Base-by-base conservation (phyloP, 2,888 invertebrate genomes). In the Philopedon plagiatum region DNA sequence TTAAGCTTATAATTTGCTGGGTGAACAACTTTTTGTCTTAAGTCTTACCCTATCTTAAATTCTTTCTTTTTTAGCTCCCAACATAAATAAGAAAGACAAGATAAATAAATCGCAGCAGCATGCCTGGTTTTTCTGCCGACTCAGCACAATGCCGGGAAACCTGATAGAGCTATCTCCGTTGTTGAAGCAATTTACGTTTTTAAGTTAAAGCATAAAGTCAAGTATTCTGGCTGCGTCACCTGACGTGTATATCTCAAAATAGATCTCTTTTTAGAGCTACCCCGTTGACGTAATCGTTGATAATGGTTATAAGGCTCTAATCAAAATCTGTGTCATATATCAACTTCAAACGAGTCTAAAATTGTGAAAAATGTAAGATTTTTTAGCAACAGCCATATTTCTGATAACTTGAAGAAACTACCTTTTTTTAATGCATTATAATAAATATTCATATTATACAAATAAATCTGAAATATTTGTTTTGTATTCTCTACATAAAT, bases 81-180 rank as follows among this genome's bases (percentile, higher is more conserved):
- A 32, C 26, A 37, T 21, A 15, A 34, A 37, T n/a, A 19, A 54
- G 15, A 13, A 39, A 32, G 46, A 32, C 61, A 66, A 66, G 66
- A 65, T 71, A 71, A 71, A 66, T 71, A 71, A 5, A 61, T 66
- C 71, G 23, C 18, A 37, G 23, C 18, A 37, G 60, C 62, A 46
- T 46, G 71, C 39, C 61, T 23, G 49, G 11, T 46, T 63, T 66
- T 72, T 72, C 51, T 65, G 65, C 61, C 19, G 34, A 60, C 58
- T 65, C 71, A 61, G 39, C 71, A 65, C 61, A 65, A 66, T 54
- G 54, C 41, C 29, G 29, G 23, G 60, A 51, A 64, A 66, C 29
- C 69, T 70, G 73, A 73, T 73, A 73, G 62, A 73, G 54, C 41
- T 57, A 65, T 70, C 67, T 67, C 68, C 49, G 72, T 67, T 72